These are phyloP conservation scores for Prietella phreatophila DNA, from an alignment of 2,113 vertebrate genomes.

Conservation along the genomic window DNA sequence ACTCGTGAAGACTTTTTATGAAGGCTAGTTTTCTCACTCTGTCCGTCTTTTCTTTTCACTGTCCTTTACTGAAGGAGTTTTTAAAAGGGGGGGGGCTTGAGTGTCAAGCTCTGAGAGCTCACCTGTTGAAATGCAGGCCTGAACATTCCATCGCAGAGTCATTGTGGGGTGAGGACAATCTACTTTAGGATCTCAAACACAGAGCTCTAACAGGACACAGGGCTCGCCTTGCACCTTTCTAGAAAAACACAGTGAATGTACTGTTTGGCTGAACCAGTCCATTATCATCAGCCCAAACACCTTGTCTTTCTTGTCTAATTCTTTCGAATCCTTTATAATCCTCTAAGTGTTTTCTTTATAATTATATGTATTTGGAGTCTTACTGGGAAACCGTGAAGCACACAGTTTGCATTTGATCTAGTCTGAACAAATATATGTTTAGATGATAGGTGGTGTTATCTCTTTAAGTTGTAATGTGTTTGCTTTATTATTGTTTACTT, in stretches of 20 bases:
- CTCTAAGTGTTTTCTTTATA: neutral
- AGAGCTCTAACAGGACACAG: constrained; percentile 26
- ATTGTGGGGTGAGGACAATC: constrained; percentile 43
- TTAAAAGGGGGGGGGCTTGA: constrained; percentile 54
- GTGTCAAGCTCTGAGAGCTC: constrained; percentile 65
- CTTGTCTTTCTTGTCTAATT: neutral
- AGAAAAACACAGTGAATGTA: constrained; percentile 36
- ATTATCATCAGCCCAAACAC: neutral
- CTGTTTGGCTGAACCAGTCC: constrained; percentile 38
- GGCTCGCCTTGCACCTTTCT: constrained; percentile 38
- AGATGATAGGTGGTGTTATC: neutral
- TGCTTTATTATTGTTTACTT: neutral
- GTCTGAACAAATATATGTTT: neutral
- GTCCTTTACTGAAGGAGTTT: constrained; percentile 34
- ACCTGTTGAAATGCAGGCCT: constrained; percentile 51
- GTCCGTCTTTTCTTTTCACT: constrained; percentile 55
- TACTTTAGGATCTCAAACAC: constrained; percentile 46
- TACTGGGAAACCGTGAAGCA: neutral
- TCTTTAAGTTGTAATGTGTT: neutral
- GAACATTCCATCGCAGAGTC: constrained; percentile 42
- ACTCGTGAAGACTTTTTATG: constrained; percentile 51
- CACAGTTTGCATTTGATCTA: neutral
- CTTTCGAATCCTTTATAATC: neutral
- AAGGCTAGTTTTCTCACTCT: constrained; percentile 56
- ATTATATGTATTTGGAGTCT: neutral